Evolutionary conservation across 2,113 vertebrate genomes (phyloP).

Genomic region (Protomyctophum bolini): DNA sequence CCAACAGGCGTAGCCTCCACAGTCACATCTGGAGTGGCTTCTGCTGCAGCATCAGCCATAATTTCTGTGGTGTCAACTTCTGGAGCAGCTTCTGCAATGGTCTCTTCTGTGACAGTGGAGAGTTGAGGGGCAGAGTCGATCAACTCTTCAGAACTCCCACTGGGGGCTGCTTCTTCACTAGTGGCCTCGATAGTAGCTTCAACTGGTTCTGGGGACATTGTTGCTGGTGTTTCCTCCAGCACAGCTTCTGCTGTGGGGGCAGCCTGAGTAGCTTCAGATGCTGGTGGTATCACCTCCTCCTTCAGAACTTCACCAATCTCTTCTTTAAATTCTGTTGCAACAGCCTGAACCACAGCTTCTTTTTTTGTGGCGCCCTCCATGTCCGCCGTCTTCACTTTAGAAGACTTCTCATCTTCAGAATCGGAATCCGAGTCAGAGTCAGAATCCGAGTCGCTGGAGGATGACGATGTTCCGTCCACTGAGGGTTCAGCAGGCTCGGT

Average conservation of each 20-base stretch:
- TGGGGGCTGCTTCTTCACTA: not conserved
- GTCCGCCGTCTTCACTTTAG: constrained; percentile 17
- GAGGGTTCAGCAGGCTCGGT: constrained; percentile 19
- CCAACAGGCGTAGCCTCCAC: constrained; percentile 4
- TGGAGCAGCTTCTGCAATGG: not conserved
- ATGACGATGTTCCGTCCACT: constrained; percentile 35
- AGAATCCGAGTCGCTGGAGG: constrained; percentile 67
- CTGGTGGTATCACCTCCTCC: not conserved
- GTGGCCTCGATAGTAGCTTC: constrained; percentile 1
- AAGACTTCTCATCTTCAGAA: constrained; percentile 58
- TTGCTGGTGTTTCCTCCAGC: constrained; percentile 8
- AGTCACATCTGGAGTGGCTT: constrained; percentile 16
- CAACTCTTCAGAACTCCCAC: constrained; percentile 24
- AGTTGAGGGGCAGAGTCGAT: constrained; percentile 41
- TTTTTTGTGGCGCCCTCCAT: not conserved
- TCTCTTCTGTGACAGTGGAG: constrained; percentile 18
- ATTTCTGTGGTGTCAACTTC: constrained; percentile 7
- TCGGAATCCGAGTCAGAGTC: constrained; percentile 56
- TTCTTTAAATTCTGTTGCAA: constrained; percentile 22
- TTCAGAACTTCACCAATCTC: constrained; percentile 8
- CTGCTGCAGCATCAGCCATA: constrained; percentile 15
- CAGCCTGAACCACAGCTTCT: constrained; percentile 4
- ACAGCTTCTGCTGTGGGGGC: constrained; percentile 12
- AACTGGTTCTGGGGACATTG: constrained; percentile 3
- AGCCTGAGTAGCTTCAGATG: not conserved